phyloP scores from a whole-genome alignment of 2,888 invertebrate species.

The Lumbricus terrestris region DNA sequence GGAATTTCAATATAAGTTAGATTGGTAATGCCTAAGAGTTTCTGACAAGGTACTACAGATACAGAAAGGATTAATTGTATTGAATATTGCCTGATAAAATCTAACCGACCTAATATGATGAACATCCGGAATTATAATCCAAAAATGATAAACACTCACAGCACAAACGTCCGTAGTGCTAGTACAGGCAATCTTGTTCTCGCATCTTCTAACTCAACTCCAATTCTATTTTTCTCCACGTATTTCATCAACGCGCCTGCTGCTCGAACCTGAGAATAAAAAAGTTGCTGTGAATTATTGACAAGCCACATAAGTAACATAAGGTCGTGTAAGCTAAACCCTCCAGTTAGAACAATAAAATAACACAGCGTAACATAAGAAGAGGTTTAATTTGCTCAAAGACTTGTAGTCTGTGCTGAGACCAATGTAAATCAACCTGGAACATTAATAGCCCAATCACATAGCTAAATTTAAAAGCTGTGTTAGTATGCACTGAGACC shows the following conservation, averaged over 20 bases:
- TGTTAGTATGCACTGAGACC: too few species aligned
- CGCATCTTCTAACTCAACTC: constrained; percentile 54
- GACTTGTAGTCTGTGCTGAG: too few species aligned
- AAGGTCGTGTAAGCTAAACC: not conserved
- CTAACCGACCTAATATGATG: not conserved
- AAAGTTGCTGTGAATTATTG: not conserved
- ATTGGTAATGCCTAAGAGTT: too few species aligned
- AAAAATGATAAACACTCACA: not conserved
- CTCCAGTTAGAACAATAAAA: not conserved
- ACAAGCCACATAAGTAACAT: not conserved
- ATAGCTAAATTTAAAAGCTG: too few species aligned
- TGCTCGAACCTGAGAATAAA: constrained; percentile 65
- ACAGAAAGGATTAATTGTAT: not conserved
- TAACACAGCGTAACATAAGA: too few species aligned
- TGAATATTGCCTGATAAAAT: not conserved
- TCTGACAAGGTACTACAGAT: too few species aligned
- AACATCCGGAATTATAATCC: not conserved
- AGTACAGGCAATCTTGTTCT: constrained; percentile 58
- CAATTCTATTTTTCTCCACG: constrained; percentile 64
- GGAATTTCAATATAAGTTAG: too few species aligned
- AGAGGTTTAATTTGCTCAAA: too few species aligned
- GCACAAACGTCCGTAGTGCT: constrained; percentile 57
- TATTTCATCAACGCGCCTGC: constrained; percentile 73
- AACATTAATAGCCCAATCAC: too few species aligned
- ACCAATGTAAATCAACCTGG: too few species aligned